A percentile compares a stretch with the other conserved stretches of the same genome.
Evolutionary conservation across 53 echinoderm and acorn worm species (phyloP).

Genomic region (Paelopatides confundens): DNA sequence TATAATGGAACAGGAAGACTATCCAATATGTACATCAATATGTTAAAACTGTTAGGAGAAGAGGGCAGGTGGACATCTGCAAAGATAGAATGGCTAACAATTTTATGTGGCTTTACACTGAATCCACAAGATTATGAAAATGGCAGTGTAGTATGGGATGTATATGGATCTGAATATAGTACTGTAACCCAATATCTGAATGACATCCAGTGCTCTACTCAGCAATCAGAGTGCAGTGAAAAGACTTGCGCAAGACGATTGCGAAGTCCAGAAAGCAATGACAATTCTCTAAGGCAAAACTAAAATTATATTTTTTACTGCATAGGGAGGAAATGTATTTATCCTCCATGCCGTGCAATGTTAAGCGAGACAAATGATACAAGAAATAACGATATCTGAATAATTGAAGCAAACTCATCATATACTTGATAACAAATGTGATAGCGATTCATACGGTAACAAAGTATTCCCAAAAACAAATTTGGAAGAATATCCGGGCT

Average conservation of each 20-base stretch:
- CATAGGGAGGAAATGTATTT: no score
- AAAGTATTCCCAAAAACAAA: no score
- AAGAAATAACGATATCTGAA: no score
- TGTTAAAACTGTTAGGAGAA: not conserved
- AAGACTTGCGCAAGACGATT: not conserved
- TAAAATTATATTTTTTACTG: no score
- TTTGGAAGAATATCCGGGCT: no score
- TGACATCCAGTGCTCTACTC: not conserved
- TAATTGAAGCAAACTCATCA: no score
- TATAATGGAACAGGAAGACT: not conserved
- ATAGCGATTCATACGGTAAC: no score
- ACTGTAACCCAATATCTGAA: not conserved
- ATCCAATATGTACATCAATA: not conserved
- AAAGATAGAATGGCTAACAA: not conserved
- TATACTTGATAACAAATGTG: no score
- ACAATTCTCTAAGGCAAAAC: not conserved
- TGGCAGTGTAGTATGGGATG: not conserved
- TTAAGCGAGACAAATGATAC: no score
- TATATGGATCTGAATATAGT: conserved; percentile 1
- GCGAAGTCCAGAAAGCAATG: not conserved
- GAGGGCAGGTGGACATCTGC: not conserved
- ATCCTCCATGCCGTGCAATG: no score
- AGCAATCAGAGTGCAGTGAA: not conserved
- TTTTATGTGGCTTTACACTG: not conserved
- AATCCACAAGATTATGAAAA: not conserved